Percentiles rank a stretch among this genome's conserved stretches.
phyloP scores from a whole-genome alignment of 2,113 vertebrate genomes.

The Corythornis madagascariensis region DNA sequence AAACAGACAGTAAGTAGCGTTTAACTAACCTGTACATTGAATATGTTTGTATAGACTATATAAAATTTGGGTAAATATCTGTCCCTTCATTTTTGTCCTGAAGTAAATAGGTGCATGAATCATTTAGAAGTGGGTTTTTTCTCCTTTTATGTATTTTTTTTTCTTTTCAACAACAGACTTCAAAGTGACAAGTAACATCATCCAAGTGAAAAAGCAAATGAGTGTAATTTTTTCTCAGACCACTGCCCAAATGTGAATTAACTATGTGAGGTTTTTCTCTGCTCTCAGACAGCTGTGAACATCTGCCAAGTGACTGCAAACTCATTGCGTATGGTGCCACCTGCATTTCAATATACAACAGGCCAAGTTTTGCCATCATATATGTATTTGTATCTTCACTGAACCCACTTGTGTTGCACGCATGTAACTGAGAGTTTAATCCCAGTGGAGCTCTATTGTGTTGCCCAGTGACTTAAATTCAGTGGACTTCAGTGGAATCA shows the following conservation, averaged over 20 bases:
- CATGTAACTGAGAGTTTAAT: constrained; percentile 37
- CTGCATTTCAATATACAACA: not conserved
- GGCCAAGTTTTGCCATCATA: not conserved
- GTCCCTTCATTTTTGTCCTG: not conserved
- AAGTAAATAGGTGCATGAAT: not conserved
- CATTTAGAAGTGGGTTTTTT: too few relatives aligned
- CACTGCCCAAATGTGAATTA: not conserved
- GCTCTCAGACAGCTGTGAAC: constrained; percentile 39
- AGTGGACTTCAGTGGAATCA: not conserved
- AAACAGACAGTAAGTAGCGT: constrained; percentile 17
- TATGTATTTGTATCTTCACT: not conserved
- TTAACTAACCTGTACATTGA: not conserved
- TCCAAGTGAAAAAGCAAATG: not conserved
- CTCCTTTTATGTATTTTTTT: not conserved
- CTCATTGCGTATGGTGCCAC: constrained; percentile 25
- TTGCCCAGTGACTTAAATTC: not conserved
- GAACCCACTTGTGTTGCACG: not conserved
- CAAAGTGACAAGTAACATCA: not conserved
- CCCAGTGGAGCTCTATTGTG: not conserved
- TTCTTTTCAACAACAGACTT: not conserved
- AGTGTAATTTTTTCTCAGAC: not conserved
- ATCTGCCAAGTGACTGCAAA: constrained; percentile 48
- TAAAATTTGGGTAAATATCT: not conserved
- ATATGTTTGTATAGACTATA: not conserved
- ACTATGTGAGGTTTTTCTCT: not conserved